Conservation (phyloP, 2,113 vertebrate genomes). For the Aegotheles bennettii region DNA sequence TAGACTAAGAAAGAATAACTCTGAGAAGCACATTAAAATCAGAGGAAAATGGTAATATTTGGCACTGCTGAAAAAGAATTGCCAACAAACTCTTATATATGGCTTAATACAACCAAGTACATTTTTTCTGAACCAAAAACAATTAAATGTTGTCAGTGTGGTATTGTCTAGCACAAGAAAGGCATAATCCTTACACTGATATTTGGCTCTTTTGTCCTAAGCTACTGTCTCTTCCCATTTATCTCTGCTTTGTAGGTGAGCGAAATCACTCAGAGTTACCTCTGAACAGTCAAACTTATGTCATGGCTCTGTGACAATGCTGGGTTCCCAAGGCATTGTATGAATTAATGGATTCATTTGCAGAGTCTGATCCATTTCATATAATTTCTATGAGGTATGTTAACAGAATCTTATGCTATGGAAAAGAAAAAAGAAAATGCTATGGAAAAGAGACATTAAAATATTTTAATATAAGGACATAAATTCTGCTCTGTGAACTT, state of each 20-base stretch:
- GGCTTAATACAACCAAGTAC: background rate
- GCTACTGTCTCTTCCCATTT: background rate
- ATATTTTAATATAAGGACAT: background rate
- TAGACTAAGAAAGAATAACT: background rate
- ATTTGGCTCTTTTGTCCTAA: background rate
- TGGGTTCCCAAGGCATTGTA: background rate
- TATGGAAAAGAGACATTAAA: background rate
- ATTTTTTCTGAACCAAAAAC: background rate
- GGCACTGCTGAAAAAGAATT: background rate
- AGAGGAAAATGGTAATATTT: background rate
- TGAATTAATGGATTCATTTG: background rate
- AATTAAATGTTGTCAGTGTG: background rate
- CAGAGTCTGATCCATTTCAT: background rate
- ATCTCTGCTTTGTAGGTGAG: background rate
- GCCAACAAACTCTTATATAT: fast-evolving
- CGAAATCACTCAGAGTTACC: background rate
- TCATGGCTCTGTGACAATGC: background rate
- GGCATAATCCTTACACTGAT: background rate
- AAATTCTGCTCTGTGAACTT: background rate
- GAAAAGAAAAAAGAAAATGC: background rate
- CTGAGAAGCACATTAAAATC: background rate
- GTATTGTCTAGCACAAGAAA: background rate
- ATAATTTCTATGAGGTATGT: fast-evolving
- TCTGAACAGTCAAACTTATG: background rate
- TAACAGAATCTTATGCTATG: too few relatives aligned